A percentile compares a stretch with the other conserved stretches of the same genome.
These are phyloP conservation scores for Gambusia affinis DNA, from an alignment of 2,113 vertebrate genomes.

Conservation along the genomic window DNA sequence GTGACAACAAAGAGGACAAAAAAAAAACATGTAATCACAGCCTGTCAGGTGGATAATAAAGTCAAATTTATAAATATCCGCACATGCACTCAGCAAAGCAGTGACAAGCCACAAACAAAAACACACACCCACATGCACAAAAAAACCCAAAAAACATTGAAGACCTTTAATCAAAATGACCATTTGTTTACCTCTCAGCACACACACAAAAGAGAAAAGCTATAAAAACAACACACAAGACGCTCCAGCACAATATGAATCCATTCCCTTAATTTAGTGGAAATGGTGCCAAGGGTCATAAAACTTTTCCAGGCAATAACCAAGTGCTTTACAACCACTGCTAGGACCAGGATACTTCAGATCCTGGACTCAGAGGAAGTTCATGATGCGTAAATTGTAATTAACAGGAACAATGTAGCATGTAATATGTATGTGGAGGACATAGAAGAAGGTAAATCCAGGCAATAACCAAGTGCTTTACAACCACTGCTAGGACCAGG, in stretches of 20 bases:
- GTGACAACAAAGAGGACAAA: conserved; percentile 58
- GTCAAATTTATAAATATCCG: conserved; percentile 59
- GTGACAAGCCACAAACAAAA: conserved; percentile 13
- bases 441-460: conserved; percentile 11
- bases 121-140: conserved; percentile 4
- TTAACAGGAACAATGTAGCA: conserved; percentile 26
- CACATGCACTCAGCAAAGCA: conserved; percentile 23
- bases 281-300: neutral
- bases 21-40: conserved; percentile 48
- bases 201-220: neutral
- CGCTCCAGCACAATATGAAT: neutral
- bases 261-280: neutral
- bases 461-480: neutral
- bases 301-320: neutral
- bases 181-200: neutral
- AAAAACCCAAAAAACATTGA: neutral
- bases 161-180: conserved; percentile 25
- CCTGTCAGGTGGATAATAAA: conserved; percentile 58
- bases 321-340: neutral
- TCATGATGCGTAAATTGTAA: conserved; percentile 45
- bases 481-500: neutral
- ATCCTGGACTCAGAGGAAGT: conserved; percentile 11
- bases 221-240: neutral
- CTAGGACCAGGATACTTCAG: neutral
- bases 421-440: conserved; percentile 13